Conservation (phyloP, 2,888 invertebrate species). For the Alloplasta piceator region DNA sequence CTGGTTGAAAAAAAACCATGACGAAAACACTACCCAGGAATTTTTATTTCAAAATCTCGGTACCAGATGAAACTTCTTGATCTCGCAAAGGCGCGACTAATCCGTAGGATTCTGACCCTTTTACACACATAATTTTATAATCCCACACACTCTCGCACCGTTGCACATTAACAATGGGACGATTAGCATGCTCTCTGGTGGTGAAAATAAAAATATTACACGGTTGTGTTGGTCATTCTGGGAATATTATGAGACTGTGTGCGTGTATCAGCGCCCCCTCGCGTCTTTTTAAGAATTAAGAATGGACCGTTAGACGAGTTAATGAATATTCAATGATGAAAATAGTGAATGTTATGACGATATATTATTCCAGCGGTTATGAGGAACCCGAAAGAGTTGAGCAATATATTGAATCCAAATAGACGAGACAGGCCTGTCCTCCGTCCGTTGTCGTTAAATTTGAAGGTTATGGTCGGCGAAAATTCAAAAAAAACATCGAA, state of each 20-base stretch:
- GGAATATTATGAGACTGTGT: not conserved
- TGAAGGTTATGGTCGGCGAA: not conserved
- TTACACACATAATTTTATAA: constrained; percentile 44
- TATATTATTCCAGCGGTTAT: no score
- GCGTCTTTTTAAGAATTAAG: constrained; percentile 32
- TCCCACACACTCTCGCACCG: constrained; percentile 38
- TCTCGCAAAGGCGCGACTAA: constrained; percentile 11
- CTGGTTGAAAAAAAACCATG: no score
- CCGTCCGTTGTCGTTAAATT: not conserved
- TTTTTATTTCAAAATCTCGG: no score
- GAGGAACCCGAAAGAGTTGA: no score
- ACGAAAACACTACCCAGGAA: no score
- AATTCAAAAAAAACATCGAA: no score
- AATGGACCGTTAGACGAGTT: not conserved
- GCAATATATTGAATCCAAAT: no score
- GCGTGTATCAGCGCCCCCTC: constrained; percentile 6
- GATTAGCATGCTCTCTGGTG: constrained; percentile 53
- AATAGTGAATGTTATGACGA: not conserved
- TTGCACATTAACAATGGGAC: constrained; percentile 57
- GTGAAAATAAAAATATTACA: constrained; percentile 21
- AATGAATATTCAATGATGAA: constrained; percentile 3
- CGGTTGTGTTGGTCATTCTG: constrained; percentile 36
- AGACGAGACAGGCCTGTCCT: no score
- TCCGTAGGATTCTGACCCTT: constrained; percentile 37
- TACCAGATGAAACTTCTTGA: no score